A percentile compares a stretch with the other conserved stretches of the same genome.
Conservation (phyloP, 2,797 vertebrate species). For the Bovichtus variegatus region DNA sequence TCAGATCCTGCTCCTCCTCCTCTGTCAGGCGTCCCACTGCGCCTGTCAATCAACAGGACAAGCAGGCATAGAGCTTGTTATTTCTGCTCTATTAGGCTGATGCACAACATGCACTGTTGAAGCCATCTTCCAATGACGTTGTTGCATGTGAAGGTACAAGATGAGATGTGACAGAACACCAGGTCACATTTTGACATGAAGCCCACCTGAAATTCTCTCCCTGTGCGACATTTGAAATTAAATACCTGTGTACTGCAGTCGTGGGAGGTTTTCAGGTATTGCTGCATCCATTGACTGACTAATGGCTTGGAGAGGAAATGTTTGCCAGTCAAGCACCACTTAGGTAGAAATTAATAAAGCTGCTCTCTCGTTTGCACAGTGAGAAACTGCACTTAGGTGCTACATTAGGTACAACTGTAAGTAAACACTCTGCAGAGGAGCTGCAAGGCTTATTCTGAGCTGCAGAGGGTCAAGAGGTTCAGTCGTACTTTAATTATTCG, state of each 20-base stretch:
- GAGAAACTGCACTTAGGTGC: neutral
- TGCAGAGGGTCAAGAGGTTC: neutral
- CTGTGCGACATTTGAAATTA: conserved; percentile 26
- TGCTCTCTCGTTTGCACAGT: neutral
- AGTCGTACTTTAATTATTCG: neutral
- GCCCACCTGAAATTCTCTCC: conserved; percentile 2
- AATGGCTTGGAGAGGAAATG: conserved; percentile 7
- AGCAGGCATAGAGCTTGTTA: conserved; percentile 53
- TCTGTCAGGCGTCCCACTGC: conserved; percentile 24
- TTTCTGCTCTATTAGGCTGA: conserved; percentile 56
- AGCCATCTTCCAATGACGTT: conserved; percentile 20
- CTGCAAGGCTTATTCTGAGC: neutral
- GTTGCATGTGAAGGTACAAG: conserved; percentile 15
- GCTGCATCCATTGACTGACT: conserved; percentile 16
- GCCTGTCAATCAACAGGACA: conserved; percentile 41
- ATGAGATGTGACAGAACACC: conserved; percentile 44
- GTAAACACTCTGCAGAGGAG: neutral
- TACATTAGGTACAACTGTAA: neutral
- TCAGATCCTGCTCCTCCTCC: conserved; percentile 10
- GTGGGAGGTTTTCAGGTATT: conserved; percentile 18
- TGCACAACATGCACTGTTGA: conserved; percentile 33
- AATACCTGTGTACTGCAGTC: conserved; percentile 23
- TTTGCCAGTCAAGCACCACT: neutral
- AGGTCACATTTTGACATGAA: conserved; percentile 29
- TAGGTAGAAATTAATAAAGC: neutral